Evolutionary conservation across 2,113 vertebrate species (phyloP).

Genomic region (Syngnathus floridae): DNA sequence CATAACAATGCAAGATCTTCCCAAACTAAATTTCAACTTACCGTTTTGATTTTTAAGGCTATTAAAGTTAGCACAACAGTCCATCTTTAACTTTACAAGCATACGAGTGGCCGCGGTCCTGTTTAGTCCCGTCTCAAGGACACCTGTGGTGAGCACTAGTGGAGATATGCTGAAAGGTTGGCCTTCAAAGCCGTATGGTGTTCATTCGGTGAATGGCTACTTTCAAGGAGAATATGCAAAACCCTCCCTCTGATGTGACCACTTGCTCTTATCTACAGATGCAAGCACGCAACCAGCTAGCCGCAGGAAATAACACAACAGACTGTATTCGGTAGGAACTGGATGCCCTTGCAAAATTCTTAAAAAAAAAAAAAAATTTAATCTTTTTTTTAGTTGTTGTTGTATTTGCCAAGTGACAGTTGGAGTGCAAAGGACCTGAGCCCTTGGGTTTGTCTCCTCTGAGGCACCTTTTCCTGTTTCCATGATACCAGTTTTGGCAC

Average conservation of each 20-base stretch:
- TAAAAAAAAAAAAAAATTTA: not conserved
- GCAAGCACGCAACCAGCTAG: constrained; percentile 32
- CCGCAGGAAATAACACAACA: constrained; percentile 25
- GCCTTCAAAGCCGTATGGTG: constrained; percentile 64
- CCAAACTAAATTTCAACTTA: not conserved
- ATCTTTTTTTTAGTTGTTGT: not conserved
- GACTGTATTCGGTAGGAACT: constrained; percentile 7
- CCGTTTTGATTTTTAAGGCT: not conserved
- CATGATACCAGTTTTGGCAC: constrained; percentile 9
- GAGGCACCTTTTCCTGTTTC: not conserved
- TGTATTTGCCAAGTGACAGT: not conserved
- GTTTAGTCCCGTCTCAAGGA: constrained; percentile 29
- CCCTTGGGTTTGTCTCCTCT: not conserved
- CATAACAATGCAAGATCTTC: too few relatives aligned
- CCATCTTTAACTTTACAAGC: not conserved
- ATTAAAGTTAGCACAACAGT: not conserved
- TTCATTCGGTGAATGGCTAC: constrained; percentile 51
- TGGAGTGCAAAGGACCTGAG: constrained; percentile 1
- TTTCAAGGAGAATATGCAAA: constrained; percentile 46
- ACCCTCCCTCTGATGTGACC: constrained; percentile 59
- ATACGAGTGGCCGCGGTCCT: not conserved
- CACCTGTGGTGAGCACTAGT: constrained; percentile 61
- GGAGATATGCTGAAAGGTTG: constrained; percentile 50
- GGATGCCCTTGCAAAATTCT: not conserved
- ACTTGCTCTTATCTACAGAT: constrained; percentile 55